Evolutionary conservation across 2,797 vertebrate genomes (phyloP), one percentile per base, ranked within the genome.

Genomic region (Epinephelus malabaricus): DNA sequence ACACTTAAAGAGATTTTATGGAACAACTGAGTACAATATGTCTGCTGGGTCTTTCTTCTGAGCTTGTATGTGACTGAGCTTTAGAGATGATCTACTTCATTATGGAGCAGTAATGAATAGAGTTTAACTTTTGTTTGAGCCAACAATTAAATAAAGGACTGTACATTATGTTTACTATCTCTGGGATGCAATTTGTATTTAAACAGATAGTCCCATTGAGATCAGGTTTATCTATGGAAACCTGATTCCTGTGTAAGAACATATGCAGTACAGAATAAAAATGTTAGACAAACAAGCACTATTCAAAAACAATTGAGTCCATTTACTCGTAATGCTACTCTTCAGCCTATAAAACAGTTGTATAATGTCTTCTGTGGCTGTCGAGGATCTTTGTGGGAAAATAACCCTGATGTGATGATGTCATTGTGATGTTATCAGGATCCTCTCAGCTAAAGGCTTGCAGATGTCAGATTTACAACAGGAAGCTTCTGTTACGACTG

Each of bases 1-100:
- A 73, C 51, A 58, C 63, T 74, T 56, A 54, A 55, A 71, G 47
- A 70, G 66, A 69, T 63, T 73, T 79, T 45, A n/a, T 76, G 56
- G 80, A 65, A 56, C 59, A 72, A 45, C 27, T 50, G 50, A 64
- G 68, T 1, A 47, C 34, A 59, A n/a, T 12, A 79, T 25, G 51
- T 76, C 45, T 54, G 43, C 56, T 49, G 55, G 13, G 70, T 47
- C 38, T 70, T 53, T 50, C 50, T 58, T 46, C 40, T 46, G 17
- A 66, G 45, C 64, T 38, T 34, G 23, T 3, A 34, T 30, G 6
- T 30, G 43, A 49, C 40, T 30, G 25, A 38, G 19, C 34, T 69
- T 34, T 11, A 45, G 43, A 61, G 62, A 72, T 12, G 56, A 69
- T 50, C 40, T 6, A 64, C 34, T 23, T 72, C 46, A 74, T 68